Evolutionary conservation across 2,888 invertebrate species (phyloP).

Genomic region (Lypha dubia): DNA sequence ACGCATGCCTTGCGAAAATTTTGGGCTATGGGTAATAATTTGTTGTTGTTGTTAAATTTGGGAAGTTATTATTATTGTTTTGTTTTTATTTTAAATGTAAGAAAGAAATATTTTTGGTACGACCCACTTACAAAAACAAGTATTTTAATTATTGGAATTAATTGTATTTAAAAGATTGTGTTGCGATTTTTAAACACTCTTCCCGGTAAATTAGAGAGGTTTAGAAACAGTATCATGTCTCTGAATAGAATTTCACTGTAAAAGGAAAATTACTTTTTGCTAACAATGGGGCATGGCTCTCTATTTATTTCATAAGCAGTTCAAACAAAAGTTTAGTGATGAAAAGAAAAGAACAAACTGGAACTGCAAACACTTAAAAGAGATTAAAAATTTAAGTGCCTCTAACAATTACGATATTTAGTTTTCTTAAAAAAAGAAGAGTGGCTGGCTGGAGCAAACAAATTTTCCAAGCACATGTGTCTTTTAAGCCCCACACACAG

Average conservation of each 20-base stretch:
- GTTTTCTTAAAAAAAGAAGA: neutral
- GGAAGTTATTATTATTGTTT: slow-evolving; percentile 6
- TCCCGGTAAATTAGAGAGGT: too few species aligned
- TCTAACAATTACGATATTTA: slow-evolving; percentile 34
- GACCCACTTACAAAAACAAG: slow-evolving; percentile 11
- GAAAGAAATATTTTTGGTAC: slow-evolving; percentile 17
- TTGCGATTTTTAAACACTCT: too few species aligned
- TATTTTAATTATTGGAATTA: neutral
- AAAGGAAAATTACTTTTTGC: too few species aligned
- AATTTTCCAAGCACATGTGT: neutral
- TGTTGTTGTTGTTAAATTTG: slow-evolving; percentile 8
- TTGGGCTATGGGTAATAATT: slow-evolving; percentile 36
- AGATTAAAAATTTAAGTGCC: slow-evolving; percentile 55
- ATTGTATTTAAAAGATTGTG: too few species aligned
- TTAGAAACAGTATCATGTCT: too few species aligned
- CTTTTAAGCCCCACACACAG: neutral
- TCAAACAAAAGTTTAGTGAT: neutral
- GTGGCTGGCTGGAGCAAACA: slow-evolving; percentile 24
- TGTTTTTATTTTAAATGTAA: neutral
- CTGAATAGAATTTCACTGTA: too few species aligned
- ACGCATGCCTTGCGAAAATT: neutral
- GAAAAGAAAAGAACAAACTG: neutral
- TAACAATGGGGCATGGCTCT: too few species aligned
- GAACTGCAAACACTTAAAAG: slow-evolving; percentile 47
- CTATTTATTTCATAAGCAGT: neutral